Conservation (phyloP, 2,113 vertebrate species). For the Melanocharis versteri region DNA sequence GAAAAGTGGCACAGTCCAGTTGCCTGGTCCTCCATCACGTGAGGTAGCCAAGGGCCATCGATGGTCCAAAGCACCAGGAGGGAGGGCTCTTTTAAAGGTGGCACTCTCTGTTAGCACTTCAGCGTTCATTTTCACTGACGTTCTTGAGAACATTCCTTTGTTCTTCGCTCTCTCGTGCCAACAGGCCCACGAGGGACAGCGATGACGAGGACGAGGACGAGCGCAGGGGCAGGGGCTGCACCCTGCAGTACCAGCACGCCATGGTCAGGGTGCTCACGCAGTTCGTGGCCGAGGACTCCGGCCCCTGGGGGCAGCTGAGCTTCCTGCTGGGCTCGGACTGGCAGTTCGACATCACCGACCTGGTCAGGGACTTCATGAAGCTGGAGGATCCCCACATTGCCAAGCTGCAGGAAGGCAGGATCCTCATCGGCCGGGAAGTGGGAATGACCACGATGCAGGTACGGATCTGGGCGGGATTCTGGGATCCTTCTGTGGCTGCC, state of each 20-base stretch:
- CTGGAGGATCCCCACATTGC: conserved; percentile 86
- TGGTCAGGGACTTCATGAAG: conserved; percentile 90
- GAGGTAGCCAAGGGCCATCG: background rate
- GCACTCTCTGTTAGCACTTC: background rate
- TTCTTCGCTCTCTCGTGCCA: background rate
- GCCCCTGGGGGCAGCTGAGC: conserved; percentile 79
- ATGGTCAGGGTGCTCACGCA: conserved; percentile 88
- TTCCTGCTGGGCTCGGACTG: conserved; percentile 87
- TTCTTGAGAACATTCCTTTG: background rate
- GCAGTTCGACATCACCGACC: conserved; percentile 91
- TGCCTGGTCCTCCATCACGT: fast-evolving
- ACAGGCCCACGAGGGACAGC: conserved; percentile 85
- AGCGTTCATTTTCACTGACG: background rate
- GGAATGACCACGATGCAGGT: conserved; percentile 96
- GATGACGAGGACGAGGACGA: conserved; percentile 96
- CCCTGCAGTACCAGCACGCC: conserved; percentile 92
- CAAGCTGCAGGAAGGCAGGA: conserved; percentile 79
- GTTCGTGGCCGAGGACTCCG: conserved; percentile 85
- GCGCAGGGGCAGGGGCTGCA: conserved; percentile 82
- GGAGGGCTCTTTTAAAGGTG: background rate
- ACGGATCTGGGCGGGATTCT: background rate
- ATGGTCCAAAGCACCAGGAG: fast-evolving
- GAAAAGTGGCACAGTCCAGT: background rate
- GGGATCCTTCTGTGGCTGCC: background rate
- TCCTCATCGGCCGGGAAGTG: conserved; percentile 83